A percentile compares a stretch with the other conserved stretches of the same genome.
These are phyloP conservation scores for Pogonocichla stellata DNA, from an alignment of 2,113 vertebrate genomes.

Conservation along the genomic window DNA sequence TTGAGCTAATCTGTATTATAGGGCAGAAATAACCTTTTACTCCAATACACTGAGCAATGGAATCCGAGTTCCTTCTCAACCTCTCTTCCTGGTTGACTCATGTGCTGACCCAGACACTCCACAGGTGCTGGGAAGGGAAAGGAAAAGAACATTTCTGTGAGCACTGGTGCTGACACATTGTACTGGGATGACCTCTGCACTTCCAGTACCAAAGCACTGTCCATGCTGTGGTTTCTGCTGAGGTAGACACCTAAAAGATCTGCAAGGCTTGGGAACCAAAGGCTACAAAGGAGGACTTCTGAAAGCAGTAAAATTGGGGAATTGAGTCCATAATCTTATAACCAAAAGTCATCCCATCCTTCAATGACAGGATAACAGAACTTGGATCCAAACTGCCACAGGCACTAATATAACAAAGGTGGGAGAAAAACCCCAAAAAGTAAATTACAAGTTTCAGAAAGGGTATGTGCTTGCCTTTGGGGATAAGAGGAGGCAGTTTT, in stretches of 20 bases:
- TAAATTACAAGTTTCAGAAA: background rate
- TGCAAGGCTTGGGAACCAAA: background rate
- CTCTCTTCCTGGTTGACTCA: background rate
- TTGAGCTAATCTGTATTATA: background rate
- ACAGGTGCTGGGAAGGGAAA: background rate
- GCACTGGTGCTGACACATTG: background rate
- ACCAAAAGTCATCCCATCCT: background rate
- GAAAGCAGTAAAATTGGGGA: background rate
- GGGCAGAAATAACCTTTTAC: background rate
- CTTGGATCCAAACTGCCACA: background rate
- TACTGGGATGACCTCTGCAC: background rate
- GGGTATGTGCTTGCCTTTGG: rapidly evolving
- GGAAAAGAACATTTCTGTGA: background rate
- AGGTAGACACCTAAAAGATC: background rate
- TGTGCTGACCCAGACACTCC: background rate
- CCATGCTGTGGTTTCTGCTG: background rate
- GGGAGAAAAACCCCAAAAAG: background rate
- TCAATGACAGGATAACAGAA: background rate
- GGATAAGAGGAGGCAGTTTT: background rate
- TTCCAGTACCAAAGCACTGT: background rate
- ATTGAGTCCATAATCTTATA: background rate
- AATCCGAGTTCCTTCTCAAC: background rate
- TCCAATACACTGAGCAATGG: background rate
- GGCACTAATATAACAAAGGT: background rate
- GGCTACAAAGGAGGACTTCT: background rate